A percentile compares a stretch with the other conserved stretches of the same genome.
phyloP scores from a whole-genome alignment of 2,113 vertebrate genomes.

The Hemibagrus wyckioides region DNA sequence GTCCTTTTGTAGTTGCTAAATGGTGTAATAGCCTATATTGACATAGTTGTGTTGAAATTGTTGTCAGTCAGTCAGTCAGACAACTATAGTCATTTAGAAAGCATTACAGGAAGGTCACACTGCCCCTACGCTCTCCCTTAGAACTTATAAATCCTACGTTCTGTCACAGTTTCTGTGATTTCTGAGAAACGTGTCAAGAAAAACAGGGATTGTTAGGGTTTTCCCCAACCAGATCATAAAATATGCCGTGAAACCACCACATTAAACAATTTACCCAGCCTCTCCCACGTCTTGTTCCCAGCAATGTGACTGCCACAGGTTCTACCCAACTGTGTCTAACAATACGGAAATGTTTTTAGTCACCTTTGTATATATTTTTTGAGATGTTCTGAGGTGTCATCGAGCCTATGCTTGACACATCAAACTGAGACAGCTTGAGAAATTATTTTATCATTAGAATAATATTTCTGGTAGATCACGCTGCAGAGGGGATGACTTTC shows the following conservation, averaged over 20 bases:
- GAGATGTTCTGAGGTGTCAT: background rate
- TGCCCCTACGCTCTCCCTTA: no score
- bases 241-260: background rate
- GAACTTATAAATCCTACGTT: background rate
- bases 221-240: slow-evolving; percentile 12
- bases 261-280: background rate
- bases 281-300: slow-evolving; percentile 1
- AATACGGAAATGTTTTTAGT: background rate
- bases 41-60: background rate
- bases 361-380: background rate
- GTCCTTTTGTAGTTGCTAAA: background rate
- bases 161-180: background rate
- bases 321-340: background rate
- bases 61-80: background rate
- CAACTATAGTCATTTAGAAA: background rate
- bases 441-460: background rate
- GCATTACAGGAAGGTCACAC: background rate
- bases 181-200: background rate
- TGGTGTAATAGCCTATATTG: background rate
- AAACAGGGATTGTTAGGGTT: slow-evolving; percentile 1
- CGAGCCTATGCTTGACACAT: background rate
- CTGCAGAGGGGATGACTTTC: background rate
- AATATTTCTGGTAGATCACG: background rate
- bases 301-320: background rate
- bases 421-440: background rate